A percentile compares a stretch with the other conserved stretches of the same genome.
These are phyloP conservation scores for Lophura nycthemera DNA, from an alignment of 2,113 vertebrate species.

Conservation along the genomic window DNA sequence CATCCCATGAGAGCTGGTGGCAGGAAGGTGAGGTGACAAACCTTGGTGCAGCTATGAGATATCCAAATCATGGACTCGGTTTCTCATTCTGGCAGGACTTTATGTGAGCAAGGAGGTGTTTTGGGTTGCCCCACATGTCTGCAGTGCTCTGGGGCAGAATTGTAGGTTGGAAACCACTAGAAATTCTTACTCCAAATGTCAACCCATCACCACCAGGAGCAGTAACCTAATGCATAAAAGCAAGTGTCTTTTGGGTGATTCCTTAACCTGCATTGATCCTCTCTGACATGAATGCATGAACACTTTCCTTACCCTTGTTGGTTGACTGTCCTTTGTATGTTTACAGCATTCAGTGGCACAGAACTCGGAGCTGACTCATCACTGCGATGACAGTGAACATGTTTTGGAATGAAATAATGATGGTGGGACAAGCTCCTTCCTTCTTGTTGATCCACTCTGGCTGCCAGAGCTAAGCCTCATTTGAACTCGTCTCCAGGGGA, in stretches of 20 bases:
- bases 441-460: neutral
- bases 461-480: neutral
- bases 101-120: too few species aligned
- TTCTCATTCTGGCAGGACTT: neutral
- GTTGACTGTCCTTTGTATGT: neutral
- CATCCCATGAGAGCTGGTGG: neutral
- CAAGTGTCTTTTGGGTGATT: neutral
- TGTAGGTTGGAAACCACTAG: too few species aligned
- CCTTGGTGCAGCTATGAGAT: accelerated
- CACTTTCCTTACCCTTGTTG: neutral
- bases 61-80: accelerated
- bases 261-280: neutral
- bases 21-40: neutral
- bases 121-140: accelerated
- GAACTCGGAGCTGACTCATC: neutral
- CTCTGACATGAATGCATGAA: neutral
- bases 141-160: neutral
- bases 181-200: too few species aligned
- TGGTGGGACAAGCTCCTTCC: neutral
- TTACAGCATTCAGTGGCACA: neutral
- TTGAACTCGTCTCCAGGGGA: neutral
- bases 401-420: neutral
- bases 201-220: neutral
- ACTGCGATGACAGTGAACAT: neutral
- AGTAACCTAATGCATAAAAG: neutral